These are phyloP conservation scores for Gulo gulo DNA, from an alignment of 2,113 vertebrate genomes.

Conservation along the genomic window DNA sequence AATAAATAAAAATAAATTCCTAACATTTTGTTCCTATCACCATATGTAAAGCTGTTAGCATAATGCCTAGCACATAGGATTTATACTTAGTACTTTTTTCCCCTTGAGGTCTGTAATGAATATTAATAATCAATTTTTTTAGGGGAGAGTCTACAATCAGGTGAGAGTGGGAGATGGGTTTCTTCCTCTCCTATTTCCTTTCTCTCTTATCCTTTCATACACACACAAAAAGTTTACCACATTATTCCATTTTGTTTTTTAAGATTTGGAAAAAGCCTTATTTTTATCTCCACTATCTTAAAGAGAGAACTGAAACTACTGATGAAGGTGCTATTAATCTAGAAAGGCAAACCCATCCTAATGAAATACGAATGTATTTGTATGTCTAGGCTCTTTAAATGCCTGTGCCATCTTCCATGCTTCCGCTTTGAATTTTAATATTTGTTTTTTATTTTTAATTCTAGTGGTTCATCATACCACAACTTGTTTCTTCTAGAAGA, in stretches of 20 bases:
- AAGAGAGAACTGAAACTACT: constrained; percentile 53
- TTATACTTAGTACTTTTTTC: constrained; percentile 26
- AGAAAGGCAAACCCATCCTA: constrained; percentile 44
- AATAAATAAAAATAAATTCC: constrained; percentile 41
- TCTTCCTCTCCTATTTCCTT: not conserved
- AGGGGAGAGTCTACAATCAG: constrained; percentile 37
- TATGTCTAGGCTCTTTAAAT: constrained; percentile 4
- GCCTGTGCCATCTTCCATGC: not conserved
- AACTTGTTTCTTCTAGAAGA: not conserved
- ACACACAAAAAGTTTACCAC: not conserved
- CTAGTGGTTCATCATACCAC: not conserved
- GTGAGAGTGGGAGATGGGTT: not conserved
- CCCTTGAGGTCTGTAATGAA: constrained; percentile 28
- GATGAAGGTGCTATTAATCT: constrained; percentile 62
- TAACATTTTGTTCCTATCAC: not conserved
- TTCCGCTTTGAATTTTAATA: constrained; percentile 22
- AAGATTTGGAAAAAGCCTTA: constrained; percentile 43
- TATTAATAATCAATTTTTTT: constrained; percentile 38
- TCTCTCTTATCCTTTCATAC: not conserved
- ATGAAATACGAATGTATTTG: constrained; percentile 12
- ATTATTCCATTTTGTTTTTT: constrained; percentile 29
- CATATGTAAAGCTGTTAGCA: constrained; percentile 12
- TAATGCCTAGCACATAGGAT: not conserved
- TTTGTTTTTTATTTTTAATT: constrained; percentile 27
- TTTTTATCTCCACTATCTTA: constrained; percentile 54